Conservation (phyloP, 2,797 vertebrate species). For the Hippopotamyrus pictus region DNA sequence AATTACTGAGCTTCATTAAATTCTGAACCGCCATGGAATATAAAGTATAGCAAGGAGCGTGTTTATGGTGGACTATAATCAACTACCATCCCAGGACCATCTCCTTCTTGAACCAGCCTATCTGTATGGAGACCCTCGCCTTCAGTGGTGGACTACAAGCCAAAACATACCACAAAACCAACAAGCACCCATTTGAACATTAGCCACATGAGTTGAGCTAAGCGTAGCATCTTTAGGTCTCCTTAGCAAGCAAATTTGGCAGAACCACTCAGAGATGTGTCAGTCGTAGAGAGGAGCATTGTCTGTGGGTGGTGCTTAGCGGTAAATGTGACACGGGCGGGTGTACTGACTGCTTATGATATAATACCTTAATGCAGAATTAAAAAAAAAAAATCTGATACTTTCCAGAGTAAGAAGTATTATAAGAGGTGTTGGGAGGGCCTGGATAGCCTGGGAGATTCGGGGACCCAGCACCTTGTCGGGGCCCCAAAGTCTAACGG, state of each 20-base stretch:
- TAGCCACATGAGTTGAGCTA: slow-evolving; percentile 5
- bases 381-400: background rate
- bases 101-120: background rate
- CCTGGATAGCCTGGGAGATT: background rate
- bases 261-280: background rate
- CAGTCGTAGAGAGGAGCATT: background rate
- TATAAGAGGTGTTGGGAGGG: background rate
- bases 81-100: background rate
- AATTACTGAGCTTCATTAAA: background rate
- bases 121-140: slow-evolving; percentile 53
- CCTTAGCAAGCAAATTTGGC: background rate
- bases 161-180: background rate
- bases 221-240: background rate
- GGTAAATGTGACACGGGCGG: background rate
- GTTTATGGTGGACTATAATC: background rate
- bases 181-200: background rate
- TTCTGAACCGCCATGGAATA: background rate
- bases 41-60: background rate
- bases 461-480: background rate
- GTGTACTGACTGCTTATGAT: background rate
- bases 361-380: background rate
- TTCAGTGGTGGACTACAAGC: slow-evolving; percentile 49
- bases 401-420: background rate
- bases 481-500: background rate
- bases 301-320: background rate